phyloP scores from a whole-genome alignment of 2,113 vertebrate species.

The Otolemur garnettii region DNA sequence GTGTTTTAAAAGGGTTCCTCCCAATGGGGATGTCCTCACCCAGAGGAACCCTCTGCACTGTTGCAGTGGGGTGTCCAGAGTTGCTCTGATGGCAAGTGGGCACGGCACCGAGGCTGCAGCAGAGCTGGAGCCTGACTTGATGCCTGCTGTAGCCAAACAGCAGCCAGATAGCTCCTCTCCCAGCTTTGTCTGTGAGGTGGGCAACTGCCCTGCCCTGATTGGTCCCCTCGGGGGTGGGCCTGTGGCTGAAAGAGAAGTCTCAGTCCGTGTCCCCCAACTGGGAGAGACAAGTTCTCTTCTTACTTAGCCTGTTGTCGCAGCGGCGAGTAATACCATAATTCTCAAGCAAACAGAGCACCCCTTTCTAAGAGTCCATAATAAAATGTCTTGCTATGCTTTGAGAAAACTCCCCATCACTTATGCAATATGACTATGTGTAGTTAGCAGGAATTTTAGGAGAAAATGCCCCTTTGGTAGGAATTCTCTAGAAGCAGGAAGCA shows the following conservation, averaged over 20 bases:
- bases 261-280: not conserved
- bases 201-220: conserved; percentile 80
- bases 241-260: conserved; percentile 45
- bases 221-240: conserved; percentile 67
- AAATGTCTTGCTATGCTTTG: conserved; percentile 22
- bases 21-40: not conserved
- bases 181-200: conserved; percentile 63
- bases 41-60: not conserved
- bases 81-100: conserved; percentile 73
- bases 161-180: conserved; percentile 79
- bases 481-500: not conserved
- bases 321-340: conserved; percentile 30
- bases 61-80: conserved; percentile 61
- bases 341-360: conserved; percentile 48
- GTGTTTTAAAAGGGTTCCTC: not conserved
- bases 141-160: not conserved
- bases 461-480: not conserved
- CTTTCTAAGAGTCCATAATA: conserved; percentile 10
- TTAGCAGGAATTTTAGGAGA: not conserved
- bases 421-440: not conserved
- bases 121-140: conserved; percentile 31
- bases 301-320: not conserved
- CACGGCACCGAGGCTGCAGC: conserved; percentile 74
- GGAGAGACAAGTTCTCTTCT: conserved; percentile 43
- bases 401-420: not conserved